Percentiles rank a stretch among this genome's conserved stretches.
Conservation (phyloP, 92 coral and sea anemone species). For the Bergia puertoricense region DNA sequence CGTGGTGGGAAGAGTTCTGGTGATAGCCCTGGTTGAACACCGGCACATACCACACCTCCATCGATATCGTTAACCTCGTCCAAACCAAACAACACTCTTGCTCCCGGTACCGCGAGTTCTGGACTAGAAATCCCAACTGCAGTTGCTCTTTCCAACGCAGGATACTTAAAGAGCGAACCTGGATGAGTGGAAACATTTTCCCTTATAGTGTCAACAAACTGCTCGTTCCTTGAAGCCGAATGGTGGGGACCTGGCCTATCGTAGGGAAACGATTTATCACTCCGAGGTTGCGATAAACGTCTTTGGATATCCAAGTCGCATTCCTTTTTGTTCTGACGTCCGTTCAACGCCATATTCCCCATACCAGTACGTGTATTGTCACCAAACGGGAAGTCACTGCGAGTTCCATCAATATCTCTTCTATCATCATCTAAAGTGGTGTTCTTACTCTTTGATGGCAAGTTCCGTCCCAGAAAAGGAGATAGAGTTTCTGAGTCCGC, state of each 20-base stretch:
- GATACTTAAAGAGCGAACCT: constrained; percentile 24
- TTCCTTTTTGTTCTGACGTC: neutral
- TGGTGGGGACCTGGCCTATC: neutral
- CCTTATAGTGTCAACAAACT: neutral
- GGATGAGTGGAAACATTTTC: constrained; percentile 11
- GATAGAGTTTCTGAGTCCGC: constrained; percentile 27
- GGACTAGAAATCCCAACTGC: neutral
- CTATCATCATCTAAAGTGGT: neutral
- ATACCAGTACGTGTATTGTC: neutral
- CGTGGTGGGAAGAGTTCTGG: constrained; percentile 29
- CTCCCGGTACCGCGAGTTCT: neutral
- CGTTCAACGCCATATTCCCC: neutral
- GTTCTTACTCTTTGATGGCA: neutral
- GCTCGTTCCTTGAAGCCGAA: neutral
- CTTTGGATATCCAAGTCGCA: neutral
- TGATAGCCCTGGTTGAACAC: constrained; percentile 24
- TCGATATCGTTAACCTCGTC: neutral
- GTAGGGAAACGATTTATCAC: neutral
- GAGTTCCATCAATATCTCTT: neutral
- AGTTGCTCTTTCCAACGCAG: constrained; percentile 8
- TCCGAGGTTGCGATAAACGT: neutral
- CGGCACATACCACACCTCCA: neutral
- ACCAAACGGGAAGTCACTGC: neutral
- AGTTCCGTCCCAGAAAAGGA: neutral
- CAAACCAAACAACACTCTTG: constrained; percentile 18